Evolutionary conservation across 2,888 invertebrate genomes (phyloP).

Genomic region (Cheilosia scutellata): DNA sequence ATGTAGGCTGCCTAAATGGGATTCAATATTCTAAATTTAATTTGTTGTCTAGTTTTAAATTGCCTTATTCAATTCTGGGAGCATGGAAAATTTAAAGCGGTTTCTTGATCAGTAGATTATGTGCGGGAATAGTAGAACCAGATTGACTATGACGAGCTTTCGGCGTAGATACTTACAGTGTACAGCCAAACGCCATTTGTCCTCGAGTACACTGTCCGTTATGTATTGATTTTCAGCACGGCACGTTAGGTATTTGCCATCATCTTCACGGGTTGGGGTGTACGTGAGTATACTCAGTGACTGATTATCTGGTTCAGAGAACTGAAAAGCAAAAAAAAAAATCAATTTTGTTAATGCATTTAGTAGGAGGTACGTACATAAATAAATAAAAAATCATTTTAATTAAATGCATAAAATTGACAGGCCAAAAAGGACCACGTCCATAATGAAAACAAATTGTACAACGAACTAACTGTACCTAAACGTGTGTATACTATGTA

Average conservation of each 20-base stretch:
- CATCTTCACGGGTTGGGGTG: conserved; percentile 93
- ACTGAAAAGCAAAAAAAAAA: conserved; percentile 85
- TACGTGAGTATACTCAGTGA: conserved; percentile 93
- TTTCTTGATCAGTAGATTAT: too few species aligned
- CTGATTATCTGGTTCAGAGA: conserved; percentile 92
- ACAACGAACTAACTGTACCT: too few species aligned
- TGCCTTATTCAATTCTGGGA: too few species aligned
- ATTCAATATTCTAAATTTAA: conserved; percentile 41
- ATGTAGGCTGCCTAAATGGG: neutral
- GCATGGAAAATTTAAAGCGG: too few species aligned
- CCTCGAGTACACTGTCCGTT: conserved; percentile 92
- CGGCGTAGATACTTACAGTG: conserved; percentile 89
- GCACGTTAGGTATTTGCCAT: conserved; percentile 95
- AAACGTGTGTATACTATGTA: too few species aligned
- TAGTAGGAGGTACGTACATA: neutral
- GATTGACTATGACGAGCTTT: neutral
- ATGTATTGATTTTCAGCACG: conserved; percentile 94
- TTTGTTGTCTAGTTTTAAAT: conserved; percentile 13
- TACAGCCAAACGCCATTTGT: conserved; percentile 94
- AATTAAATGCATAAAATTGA: too few species aligned
- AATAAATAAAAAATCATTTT: too few species aligned
- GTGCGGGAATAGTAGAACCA: neutral
- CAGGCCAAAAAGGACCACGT: too few species aligned
- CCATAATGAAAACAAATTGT: too few species aligned
- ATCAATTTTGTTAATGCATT: neutral